Evolutionary conservation across 2,888 invertebrate genomes (phyloP), one percentile per base, ranked within the genome.

Genomic region (Acronicta psi): DNA sequence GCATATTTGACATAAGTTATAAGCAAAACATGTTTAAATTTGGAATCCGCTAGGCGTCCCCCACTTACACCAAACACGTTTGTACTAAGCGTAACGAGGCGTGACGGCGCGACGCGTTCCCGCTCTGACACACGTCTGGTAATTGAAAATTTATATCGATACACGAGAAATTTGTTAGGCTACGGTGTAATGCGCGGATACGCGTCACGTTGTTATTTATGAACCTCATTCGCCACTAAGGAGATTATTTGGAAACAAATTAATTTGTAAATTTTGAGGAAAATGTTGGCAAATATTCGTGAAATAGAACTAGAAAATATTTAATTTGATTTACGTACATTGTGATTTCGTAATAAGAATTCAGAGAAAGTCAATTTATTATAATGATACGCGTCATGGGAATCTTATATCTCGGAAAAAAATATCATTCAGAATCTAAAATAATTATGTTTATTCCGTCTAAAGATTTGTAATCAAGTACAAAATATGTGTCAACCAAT

Each of bases 81-180:
- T 54, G 66, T 53, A 59, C 55, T 64, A 63, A 18, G 70, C 58
- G 74, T 80, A 81, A 80, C 81, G 80, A 80, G 73, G 52, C 80
- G 72, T 79, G 74, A 67, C 70, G 61, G 61, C 58, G 55, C 71
- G 69, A 64, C 75, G 75, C 61, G 70, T 63, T n/a, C 59, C 56
- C 66, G 61, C 59, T 67, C 64, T 63, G 79, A 74, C 79, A 76
- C 79, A 60, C 72, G 74, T 72, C 72, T 71, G 55, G 77, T 77
- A 79, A 79, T 77, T 77, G 79, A 74, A 74, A 69, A 78, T 77
- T 76, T 76, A 77, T 78, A 74, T 73, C 76, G 79, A 78, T 67
- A 76, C 73, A 65, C 53, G 58, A 46, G 61, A 68, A 76, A 77
- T 75, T 74, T 67, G 77, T 74, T 69, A 42, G 72, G 56, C 44